phyloP scores from a whole-genome alignment of 2,888 invertebrate species.

The Orthosia gracilis region DNA sequence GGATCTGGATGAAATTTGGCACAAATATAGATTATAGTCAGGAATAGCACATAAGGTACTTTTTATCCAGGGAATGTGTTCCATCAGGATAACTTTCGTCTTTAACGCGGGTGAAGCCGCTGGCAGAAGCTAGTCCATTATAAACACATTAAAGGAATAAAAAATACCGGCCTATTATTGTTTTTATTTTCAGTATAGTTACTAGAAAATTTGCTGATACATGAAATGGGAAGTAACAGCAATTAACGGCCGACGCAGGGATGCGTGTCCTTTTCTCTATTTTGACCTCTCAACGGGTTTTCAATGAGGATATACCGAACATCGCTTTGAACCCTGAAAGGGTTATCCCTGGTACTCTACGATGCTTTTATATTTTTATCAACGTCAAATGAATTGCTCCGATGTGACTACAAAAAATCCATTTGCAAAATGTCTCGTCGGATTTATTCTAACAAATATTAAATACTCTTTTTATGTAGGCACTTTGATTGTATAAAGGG shows the following conservation, averaged over 20 bases:
- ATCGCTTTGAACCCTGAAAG: slow-evolving; percentile 83
- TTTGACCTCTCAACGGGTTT: slow-evolving; percentile 84
- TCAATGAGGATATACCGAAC: slow-evolving; percentile 84
- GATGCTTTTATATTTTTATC: slow-evolving; percentile 86
- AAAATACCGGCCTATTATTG: too few species aligned
- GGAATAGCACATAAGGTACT: too few species aligned
- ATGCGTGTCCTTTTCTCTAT: slow-evolving; percentile 75
- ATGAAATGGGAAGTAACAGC: slow-evolving; percentile 24
- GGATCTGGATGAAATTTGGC: too few species aligned
- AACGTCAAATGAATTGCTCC: slow-evolving; percentile 82
- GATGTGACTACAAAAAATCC: slow-evolving; percentile 81
- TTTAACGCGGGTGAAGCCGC: too few species aligned
- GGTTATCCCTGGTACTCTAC: slow-evolving; percentile 83
- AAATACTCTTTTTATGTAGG: slow-evolving; percentile 64
- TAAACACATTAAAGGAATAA: too few species aligned
- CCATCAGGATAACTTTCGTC: too few species aligned
- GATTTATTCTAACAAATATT: slow-evolving; percentile 65
- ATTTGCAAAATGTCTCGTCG: slow-evolving; percentile 77
- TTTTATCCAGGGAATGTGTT: too few species aligned
- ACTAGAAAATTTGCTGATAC: neutral
- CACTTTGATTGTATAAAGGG: slow-evolving; percentile 62
- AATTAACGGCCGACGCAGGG: slow-evolving; percentile 57
- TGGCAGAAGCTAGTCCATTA: too few species aligned
- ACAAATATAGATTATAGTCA: too few species aligned
- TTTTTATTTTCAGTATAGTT: neutral